These are phyloP conservation scores for Heliconius congener DNA, from an alignment of 1,140 invertebrate species.

Conservation along the genomic window DNA sequence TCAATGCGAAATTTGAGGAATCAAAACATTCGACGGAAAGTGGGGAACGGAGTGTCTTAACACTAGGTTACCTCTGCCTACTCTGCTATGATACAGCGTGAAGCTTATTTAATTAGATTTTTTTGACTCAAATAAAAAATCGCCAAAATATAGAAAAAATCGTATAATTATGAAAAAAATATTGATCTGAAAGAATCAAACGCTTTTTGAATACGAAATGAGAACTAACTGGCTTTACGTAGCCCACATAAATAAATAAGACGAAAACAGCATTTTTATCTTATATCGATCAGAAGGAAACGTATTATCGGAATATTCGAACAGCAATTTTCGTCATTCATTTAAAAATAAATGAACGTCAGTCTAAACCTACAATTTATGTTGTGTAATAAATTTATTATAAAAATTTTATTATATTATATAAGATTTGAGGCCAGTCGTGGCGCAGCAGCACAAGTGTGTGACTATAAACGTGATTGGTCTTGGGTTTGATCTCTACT, in stretches of 20 bases:
- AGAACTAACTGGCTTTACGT: conserved; percentile 46
- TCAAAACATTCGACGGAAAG: too few species aligned
- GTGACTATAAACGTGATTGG: background rate
- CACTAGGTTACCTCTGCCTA: too few species aligned
- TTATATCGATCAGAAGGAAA: conserved; percentile 41
- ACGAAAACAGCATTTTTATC: conserved; percentile 41
- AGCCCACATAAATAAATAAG: conserved; percentile 41
- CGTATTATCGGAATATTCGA: conserved; percentile 42
- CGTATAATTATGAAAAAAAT: conserved; percentile 43
- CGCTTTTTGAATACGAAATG: conserved; percentile 46
- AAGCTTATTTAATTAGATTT: too few species aligned
- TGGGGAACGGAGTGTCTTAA: too few species aligned
- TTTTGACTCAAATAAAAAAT: conserved; percentile 39
- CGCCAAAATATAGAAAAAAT: conserved; percentile 42
- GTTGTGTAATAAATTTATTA: background rate
- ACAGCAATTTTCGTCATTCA: conserved; percentile 36
- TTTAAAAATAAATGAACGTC: background rate
- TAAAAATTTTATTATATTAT: background rate
- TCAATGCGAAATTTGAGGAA: too few species aligned
- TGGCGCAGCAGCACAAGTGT: background rate
- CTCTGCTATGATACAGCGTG: too few species aligned
- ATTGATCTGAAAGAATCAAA: conserved; percentile 35
- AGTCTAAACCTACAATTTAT: conserved; percentile 2
- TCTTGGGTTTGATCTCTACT: too few species aligned
- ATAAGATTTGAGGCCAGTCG: too few species aligned